Evolutionary conservation across 2,113 vertebrate genomes (phyloP), one percentile per base, ranked within the genome.

Genomic region (Platysternon megacephalum): DNA sequence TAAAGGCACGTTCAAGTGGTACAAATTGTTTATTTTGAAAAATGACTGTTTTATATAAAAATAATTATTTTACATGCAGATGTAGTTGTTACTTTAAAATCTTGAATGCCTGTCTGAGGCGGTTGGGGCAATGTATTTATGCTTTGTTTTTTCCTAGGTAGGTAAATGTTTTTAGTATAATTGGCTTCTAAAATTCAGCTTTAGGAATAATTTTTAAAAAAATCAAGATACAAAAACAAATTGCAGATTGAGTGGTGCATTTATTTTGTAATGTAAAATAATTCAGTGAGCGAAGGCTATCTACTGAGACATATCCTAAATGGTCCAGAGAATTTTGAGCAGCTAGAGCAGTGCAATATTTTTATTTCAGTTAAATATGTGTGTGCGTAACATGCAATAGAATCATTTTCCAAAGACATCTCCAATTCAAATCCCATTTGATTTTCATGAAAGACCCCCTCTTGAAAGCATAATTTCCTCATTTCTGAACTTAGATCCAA

Each of bases 271-370:
- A 68, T 84, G 28, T 74, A 48, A n/a, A 58, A 79, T 22, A 46
- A 21, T 46, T 91, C 32, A 58, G 58, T 88, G 82, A 91, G 84
- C 81, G 74, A 93, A 97, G 87, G 58, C 94, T 95, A 96, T 94
- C 91, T 93, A 94, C 86, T 65, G 89, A 80, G 87, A 95, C 91
- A 94, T 92, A 93, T 97, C 79, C 91, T 93, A 93, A 89, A 48
- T 96, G 91, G 97, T 98, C 96, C 92, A 91, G 93, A 97, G 93
- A 96, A 94, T 91, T 97, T 93, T 92, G 93, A 96, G 90, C 87
- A 88, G 93, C 85, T 97, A 88, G 78, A 92, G 89, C 82, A 94
- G 96, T 95, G 86, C 58, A 97, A 79, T 96, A 76, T 97, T 92
- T 53, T 95, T 88, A 32, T 97, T 96, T 96, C 87, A 97, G 95